Conservation (phyloP, 2,888 invertebrate genomes). For the Acholoe squamosa region DNA sequence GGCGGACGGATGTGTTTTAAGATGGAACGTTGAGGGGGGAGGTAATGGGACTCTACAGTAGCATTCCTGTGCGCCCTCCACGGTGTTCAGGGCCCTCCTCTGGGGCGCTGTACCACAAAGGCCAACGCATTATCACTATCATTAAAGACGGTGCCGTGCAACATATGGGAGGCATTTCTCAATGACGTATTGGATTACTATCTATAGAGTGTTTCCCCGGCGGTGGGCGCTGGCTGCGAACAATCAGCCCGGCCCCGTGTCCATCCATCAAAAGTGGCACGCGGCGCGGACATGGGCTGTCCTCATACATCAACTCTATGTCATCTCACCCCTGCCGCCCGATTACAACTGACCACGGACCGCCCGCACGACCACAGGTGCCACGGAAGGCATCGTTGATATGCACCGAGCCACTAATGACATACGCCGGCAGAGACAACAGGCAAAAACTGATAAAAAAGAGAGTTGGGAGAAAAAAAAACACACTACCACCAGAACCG, state of each 20-base stretch:
- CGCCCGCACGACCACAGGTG: constrained; percentile 48
- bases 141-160: constrained; percentile 47
- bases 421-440: background rate
- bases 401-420: constrained; percentile 2
- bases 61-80: background rate
- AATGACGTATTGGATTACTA: constrained; percentile 59
- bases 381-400: constrained; percentile 39
- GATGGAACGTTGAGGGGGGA: background rate
- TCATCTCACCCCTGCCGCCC: constrained; percentile 40
- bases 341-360: constrained; percentile 55
- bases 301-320: constrained; percentile 43
- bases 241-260: constrained; percentile 49
- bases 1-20: constrained; percentile 16
- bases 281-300: constrained; percentile 33
- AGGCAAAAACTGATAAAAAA: background rate
- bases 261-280: constrained; percentile 50
- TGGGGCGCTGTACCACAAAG: constrained; percentile 6
- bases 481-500: background rate
- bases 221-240: constrained; percentile 5
- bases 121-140: constrained; percentile 27
- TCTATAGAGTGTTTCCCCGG: constrained; percentile 41
- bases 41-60: background rate
- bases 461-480: background rate
- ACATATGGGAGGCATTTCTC: constrained; percentile 58
- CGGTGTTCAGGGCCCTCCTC: background rate